Base-by-base conservation (phyloP, 2,888 invertebrate species). In the Celastrina argiolus region DNA sequence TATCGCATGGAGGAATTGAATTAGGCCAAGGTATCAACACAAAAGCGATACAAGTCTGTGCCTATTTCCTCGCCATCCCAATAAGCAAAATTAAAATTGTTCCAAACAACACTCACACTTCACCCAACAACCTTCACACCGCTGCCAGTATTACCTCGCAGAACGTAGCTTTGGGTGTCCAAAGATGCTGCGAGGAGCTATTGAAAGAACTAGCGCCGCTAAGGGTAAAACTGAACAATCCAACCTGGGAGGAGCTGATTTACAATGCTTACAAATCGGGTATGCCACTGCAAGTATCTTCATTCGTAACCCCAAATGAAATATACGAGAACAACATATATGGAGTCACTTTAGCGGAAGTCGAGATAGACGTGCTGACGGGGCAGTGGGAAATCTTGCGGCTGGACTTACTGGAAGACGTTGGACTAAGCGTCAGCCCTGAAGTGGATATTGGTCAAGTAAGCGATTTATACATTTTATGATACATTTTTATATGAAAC, bases 1-100 rank as follows among this genome's bases (percentile, higher is more conserved):
- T 96, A 16, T 84, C 92, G 1, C 95, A 95, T 72, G 94, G 93
- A 12, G 94, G 94, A 3, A 83, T 93, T 66, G 95, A 95, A 86
- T 92, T 93, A 79, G 96, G 96, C 0, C 96, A 96, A 88, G 96
- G 96, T 6, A 91, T 96, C 64, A 94, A 96, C 71, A 96, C 95
- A 0, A 96, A 95, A 91, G 93, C 92, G 0, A 92, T 93, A 1
- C 96, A 96, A 88, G 93, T 95, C 0, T 94, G 93, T 64, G 95
- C 96, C 0, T 92, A 94, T 73, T 89, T 92, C 0, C 81, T 96
- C 12, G 94, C 93, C 6, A 92, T 96, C 68, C 92, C 94, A 0
- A 68, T 95, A 56, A 89, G 92, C 0, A 85, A 92, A 78, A 84
- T 96, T 7, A 86, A 83, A 22, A 88, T 95, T 0, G 94, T 94